Percentiles rank a stretch among this genome's conserved stretches.
Evolutionary conservation across 2,113 vertebrate genomes (phyloP).

Genomic region (Tupaia chinensis): DNA sequence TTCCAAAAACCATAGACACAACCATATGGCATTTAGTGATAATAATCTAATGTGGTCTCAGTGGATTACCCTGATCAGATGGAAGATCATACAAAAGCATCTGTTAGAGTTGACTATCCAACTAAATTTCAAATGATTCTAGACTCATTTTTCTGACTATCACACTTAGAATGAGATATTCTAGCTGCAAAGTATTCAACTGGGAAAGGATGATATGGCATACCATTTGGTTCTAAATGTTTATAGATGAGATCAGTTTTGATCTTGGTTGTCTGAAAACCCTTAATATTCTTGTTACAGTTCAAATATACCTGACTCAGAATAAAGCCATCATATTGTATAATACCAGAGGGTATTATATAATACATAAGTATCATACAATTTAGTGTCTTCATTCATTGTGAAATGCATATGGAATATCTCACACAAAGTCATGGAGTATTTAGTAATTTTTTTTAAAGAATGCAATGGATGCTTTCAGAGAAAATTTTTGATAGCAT

Average conservation of each 20-base stretch:
- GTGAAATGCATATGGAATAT: background rate
- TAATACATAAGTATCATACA: too few species aligned
- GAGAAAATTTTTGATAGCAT: background rate
- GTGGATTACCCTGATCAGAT: background rate
- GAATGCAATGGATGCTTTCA: background rate
- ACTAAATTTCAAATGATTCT: slow-evolving; percentile 1
- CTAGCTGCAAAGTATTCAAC: background rate
- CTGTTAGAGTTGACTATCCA: background rate
- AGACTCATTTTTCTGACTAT: background rate
- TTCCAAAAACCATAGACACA: background rate
- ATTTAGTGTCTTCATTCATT: background rate
- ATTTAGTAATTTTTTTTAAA: background rate
- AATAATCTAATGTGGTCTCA: background rate
- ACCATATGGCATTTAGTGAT: background rate
- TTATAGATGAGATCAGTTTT: background rate
- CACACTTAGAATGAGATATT: background rate
- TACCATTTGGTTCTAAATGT: background rate
- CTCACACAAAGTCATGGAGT: background rate
- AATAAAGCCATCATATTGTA: background rate
- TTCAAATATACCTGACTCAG: background rate
- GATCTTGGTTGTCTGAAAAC: background rate
- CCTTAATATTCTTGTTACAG: background rate
- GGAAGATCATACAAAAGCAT: background rate
- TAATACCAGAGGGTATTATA: background rate
- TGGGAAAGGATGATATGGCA: background rate